Base-by-base conservation (phyloP, 2,888 invertebrate genomes). In the Agonopterix subpropinquella region DNA sequence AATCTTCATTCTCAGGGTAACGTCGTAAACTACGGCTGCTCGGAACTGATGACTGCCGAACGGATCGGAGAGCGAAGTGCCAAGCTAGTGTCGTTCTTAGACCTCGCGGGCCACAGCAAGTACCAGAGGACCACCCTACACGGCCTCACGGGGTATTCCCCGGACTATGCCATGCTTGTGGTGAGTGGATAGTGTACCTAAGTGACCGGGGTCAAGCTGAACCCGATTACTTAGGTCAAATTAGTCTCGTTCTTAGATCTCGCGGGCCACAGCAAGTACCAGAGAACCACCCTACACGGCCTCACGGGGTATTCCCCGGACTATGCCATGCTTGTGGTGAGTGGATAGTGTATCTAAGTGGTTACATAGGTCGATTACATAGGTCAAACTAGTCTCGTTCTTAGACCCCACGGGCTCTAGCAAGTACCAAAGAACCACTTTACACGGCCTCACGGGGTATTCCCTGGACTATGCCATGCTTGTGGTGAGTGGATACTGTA, bases 371-470 rank as follows among this genome's bases (percentile, higher is more conserved):
- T 98, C 18, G 18, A 4, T 18, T 13, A 13, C 18, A 3, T 18
- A 18, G 28, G 94, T 95, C 7, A 98, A 98, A 80, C 87, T 99
- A 36, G 95, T 99, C 0, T 97, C 98, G 0, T 96, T 98, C 70
- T 92, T 99, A 67, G 99, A 99, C 83, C 89, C 99, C 62, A 98
- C 98, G 3, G 99, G 99, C 0, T 98, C 99, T 83, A 92, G 95
- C 59, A 98, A 98, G 77, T 99, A 99, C 74, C 28, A 28, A 7
- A 28, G 96, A 55, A 99, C 98, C 46, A 99, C 99, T 1, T 93
- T 98, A 39, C 95, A 97, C 77, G 99, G 98, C 0, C 88, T 99
- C 39, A 96, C 96, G 4, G 97, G 97, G 0, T 97, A 98, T 84
- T 94, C 93, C 1, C 98, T 98, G 1, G 97, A 98, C 80, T 95